Conservation (phyloP, 2,113 vertebrate species). For the Amphiprion ocellaris region DNA sequence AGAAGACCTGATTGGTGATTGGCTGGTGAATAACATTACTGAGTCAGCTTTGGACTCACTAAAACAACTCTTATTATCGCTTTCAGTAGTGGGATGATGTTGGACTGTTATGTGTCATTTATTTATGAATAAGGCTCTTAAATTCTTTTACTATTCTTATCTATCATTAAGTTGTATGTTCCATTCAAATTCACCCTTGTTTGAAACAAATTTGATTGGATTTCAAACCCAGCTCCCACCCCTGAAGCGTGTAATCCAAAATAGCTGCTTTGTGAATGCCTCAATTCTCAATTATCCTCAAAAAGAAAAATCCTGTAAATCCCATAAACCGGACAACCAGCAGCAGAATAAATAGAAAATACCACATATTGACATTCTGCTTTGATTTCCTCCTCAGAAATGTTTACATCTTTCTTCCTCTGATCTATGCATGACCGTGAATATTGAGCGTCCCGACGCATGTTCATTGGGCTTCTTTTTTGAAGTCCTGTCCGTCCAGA, state of each 20-base stretch:
- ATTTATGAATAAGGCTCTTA: neutral
- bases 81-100: neutral
- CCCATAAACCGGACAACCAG: slow-evolving; percentile 34
- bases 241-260: neutral
- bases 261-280: slow-evolving; percentile 28
- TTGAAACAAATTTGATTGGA: neutral
- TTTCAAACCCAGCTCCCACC: neutral
- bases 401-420: slow-evolving; percentile 63
- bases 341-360: slow-evolving; percentile 48
- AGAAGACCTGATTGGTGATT: slow-evolving; percentile 25
- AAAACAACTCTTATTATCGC: slow-evolving; percentile 1
- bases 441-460: slow-evolving; percentile 53
- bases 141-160: neutral
- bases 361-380: slow-evolving; percentile 64
- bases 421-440: slow-evolving; percentile 55
- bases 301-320: slow-evolving; percentile 40
- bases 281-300: slow-evolving; percentile 37
- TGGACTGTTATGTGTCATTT: slow-evolving; percentile 6
- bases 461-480: slow-evolving; percentile 60
- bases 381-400: slow-evolving; percentile 56
- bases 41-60: neutral
- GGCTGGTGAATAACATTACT: slow-evolving; percentile 10
- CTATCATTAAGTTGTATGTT: neutral
- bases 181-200: neutral
- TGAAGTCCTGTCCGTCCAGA: slow-evolving; percentile 72